Percentiles rank a stretch among this genome's conserved stretches.
phyloP scores from a whole-genome alignment of 2,888 invertebrate species.

The Melinaea menophilus region DNA sequence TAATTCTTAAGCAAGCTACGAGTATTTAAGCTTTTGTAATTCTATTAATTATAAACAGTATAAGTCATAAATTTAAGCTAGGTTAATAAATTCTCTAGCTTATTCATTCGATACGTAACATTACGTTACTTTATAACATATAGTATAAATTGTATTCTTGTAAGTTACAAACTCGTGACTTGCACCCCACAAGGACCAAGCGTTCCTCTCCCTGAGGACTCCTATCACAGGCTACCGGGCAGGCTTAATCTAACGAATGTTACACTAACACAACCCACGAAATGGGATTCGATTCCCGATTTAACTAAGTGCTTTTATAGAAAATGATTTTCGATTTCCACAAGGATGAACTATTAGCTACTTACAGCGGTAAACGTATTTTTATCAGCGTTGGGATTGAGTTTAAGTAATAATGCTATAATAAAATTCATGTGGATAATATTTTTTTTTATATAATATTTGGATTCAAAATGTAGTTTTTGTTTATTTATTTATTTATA shows the following conservation, averaged over 20 bases:
- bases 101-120: too few species aligned
- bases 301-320: slow-evolving; percentile 63
- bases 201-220: slow-evolving; percentile 59
- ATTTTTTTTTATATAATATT: neutral
- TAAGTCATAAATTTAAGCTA: too few species aligned
- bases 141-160: too few species aligned
- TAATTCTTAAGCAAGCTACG: too few species aligned
- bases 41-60: too few species aligned
- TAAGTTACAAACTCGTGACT: slow-evolving; percentile 24
- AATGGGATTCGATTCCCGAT: slow-evolving; percentile 70
- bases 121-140: too few species aligned
- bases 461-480: neutral
- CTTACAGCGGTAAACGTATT: slow-evolving; percentile 19
- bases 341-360: slow-evolving; percentile 26
- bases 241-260: slow-evolving; percentile 70
- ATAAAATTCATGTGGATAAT: neutral
- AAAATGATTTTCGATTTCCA: slow-evolving; percentile 30
- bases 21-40: too few species aligned
- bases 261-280: slow-evolving; percentile 67
- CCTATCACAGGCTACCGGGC: slow-evolving; percentile 63
- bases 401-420: neutral
- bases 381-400: neutral
- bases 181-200: slow-evolving; percentile 41
- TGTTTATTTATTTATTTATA: too few species aligned
- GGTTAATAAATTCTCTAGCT: too few species aligned